Conservation (phyloP, 2,797 vertebrate genomes). For the Malacoraja senta region DNA sequence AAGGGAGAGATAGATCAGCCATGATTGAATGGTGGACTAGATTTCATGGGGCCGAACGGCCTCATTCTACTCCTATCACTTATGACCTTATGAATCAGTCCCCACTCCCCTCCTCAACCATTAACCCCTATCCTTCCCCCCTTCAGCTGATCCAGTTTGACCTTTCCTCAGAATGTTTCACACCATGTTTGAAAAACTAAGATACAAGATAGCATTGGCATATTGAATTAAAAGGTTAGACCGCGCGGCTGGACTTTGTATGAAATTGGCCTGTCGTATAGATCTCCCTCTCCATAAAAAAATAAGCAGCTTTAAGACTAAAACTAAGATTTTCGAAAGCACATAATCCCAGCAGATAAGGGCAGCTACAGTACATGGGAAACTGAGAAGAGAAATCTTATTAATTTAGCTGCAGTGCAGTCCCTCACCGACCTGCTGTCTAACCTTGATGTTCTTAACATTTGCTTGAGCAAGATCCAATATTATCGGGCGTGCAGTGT, state of each 20-base stretch:
- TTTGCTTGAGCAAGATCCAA: conserved; percentile 28
- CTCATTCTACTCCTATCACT: too few species aligned
- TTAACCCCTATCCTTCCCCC: neutral
- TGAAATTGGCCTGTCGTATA: neutral
- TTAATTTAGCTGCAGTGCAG: neutral
- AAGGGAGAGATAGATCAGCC: too few species aligned
- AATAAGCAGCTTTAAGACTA: neutral
- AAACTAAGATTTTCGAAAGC: neutral
- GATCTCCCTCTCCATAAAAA: conserved; percentile 3
- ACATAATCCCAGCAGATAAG: conserved; percentile 21
- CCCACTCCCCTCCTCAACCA: too few species aligned
- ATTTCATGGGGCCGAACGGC: too few species aligned
- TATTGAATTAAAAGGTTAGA: conserved; percentile 7
- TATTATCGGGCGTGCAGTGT: neutral
- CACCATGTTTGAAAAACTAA: neutral
- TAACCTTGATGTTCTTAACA: neutral
- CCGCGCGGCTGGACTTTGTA: neutral
- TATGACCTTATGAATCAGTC: too few species aligned
- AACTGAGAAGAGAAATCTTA: neutral
- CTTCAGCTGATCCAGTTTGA: neutral
- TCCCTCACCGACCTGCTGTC: neutral
- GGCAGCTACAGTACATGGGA: neutral
- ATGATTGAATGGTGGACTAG: too few species aligned
- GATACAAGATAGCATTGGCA: too few species aligned
- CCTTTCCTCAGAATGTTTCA: neutral